These are phyloP conservation scores for Rhinatrema bivittatum DNA, from an alignment of 2,797 vertebrate species.

Conservation along the genomic window DNA sequence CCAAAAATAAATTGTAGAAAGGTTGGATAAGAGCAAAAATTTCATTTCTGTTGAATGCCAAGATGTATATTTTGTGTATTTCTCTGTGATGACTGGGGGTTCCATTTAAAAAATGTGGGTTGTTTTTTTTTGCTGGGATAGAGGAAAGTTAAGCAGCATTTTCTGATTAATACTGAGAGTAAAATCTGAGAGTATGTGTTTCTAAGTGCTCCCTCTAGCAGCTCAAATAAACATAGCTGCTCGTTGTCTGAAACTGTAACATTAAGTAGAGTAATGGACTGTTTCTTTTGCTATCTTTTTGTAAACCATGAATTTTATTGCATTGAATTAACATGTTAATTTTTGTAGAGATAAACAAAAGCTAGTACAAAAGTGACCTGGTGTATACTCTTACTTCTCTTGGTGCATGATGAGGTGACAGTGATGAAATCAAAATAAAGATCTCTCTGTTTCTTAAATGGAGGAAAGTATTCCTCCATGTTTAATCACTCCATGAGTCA, in stretches of 20 bases:
- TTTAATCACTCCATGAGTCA: slow-evolving; percentile 24
- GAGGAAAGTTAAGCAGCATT: no score
- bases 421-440: slow-evolving; percentile 41
- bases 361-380: slow-evolving; percentile 34
- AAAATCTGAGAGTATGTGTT: not conserved
- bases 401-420: slow-evolving; percentile 37
- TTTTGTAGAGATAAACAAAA: slow-evolving; percentile 39
- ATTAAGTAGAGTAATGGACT: slow-evolving; percentile 31
- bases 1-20: not conserved
- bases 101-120: not conserved
- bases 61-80: not conserved
- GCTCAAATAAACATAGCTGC: slow-evolving; percentile 39
- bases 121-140: not conserved
- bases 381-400: slow-evolving; percentile 29
- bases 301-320: slow-evolving; percentile 48
- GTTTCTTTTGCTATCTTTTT: slow-evolving; percentile 40
- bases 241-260: slow-evolving; percentile 24
- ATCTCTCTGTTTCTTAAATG: slow-evolving; percentile 36
- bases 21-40: not conserved
- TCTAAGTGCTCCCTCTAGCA: slow-evolving; percentile 21
- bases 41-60: not conserved
- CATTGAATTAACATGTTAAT: slow-evolving; percentile 40
- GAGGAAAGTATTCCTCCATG: slow-evolving; percentile 27
- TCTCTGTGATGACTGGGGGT: not conserved
- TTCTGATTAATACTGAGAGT: slow-evolving; percentile 10